Evolutionary conservation across 2,888 invertebrate species (phyloP).

Genomic region (Diarsia mendica): DNA sequence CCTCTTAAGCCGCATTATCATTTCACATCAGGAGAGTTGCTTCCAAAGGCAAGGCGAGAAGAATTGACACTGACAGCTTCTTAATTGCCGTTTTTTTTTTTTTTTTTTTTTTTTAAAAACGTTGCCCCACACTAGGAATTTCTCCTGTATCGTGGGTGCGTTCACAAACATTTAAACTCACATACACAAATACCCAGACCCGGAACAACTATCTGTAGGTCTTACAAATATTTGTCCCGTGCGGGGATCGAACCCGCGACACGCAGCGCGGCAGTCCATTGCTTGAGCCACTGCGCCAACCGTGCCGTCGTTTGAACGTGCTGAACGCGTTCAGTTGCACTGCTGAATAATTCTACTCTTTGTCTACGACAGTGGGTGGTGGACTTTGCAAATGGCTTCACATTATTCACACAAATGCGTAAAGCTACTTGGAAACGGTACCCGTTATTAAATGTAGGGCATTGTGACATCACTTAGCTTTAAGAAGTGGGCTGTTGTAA

Average conservation of each 20-base stretch:
- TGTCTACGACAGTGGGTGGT: conserved; percentile 5
- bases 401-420: conserved; percentile 24
- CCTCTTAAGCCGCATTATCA: neutral
- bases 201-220: no score
- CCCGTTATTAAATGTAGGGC: conserved; percentile 26
- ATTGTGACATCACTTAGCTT: neutral
- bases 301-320: neutral
- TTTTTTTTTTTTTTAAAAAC: no score
- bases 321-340: neutral
- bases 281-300: no score
- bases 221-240: no score
- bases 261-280: no score
- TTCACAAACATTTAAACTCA: no score
- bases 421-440: conserved; percentile 22
- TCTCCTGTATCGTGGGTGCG: no score
- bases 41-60: neutral
- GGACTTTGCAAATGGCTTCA: conserved; percentile 11
- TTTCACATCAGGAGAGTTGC: neutral
- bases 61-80: neutral
- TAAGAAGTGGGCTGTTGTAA: neutral
- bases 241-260: no score
- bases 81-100: neutral
- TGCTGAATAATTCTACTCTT: neutral
- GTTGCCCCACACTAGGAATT: no score
- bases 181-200: no score